phyloP scores from a whole-genome alignment of 2,797 vertebrate species.

The Glossophaga mutica region DNA sequence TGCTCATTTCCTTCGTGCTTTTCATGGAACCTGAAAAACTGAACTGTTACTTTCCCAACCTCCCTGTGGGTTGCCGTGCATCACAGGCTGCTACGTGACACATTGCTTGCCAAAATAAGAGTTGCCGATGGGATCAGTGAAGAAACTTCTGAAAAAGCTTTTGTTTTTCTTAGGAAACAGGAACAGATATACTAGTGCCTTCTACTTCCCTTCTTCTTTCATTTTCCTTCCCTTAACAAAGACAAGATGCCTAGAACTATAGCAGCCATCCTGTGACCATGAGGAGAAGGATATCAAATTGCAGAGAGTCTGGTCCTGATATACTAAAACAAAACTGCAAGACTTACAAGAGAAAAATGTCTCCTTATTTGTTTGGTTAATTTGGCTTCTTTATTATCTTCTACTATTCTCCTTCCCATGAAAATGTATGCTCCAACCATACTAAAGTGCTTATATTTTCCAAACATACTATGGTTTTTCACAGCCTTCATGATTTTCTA shows the following conservation, averaged over 20 bases:
- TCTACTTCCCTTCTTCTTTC: background rate
- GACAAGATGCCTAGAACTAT: background rate
- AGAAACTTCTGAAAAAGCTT: background rate
- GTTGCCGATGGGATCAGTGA: background rate
- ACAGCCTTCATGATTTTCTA: background rate
- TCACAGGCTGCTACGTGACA: background rate
- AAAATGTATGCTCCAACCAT: background rate
- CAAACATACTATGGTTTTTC: background rate
- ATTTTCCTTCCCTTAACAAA: background rate
- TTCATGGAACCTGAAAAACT: background rate
- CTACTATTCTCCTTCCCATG: background rate
- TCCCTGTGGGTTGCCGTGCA: background rate
- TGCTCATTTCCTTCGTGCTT: background rate
- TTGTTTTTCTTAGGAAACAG: background rate
- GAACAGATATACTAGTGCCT: background rate
- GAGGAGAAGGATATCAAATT: background rate
- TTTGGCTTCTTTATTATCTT: background rate
- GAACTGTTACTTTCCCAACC: background rate
- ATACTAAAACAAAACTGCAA: background rate
- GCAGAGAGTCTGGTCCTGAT: background rate
- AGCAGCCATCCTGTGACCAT: background rate
- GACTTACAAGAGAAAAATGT: background rate
- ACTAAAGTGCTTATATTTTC: background rate
- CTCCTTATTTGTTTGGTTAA: background rate
- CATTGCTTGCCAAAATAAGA: background rate